Base-by-base conservation (phyloP, 2,888 invertebrate genomes). In the Calameuta pallipes region DNA sequence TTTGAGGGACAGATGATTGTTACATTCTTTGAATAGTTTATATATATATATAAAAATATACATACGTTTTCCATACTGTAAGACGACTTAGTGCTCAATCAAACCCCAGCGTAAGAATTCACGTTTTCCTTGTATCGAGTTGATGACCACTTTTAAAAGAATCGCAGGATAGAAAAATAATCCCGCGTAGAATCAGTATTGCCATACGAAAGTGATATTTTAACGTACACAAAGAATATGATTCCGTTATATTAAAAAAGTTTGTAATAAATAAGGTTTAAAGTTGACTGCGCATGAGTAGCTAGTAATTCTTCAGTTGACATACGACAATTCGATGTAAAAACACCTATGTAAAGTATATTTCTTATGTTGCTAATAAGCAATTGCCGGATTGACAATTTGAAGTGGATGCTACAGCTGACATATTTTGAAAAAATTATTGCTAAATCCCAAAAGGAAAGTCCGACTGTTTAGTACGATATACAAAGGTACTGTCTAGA, bases 1-100 rank as follows among this genome's bases (percentile, higher is more conserved):
- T 75, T 78, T 68, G 34, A 78, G 11, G 69, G 73, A 74, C 74
- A 78, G 77, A 81, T 83, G 31, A 71, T 31, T 71, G 71, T 56
- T 56, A 56, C 56, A 78, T 70, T 36, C 77, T 76, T 68, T 73
- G 41, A 73, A 80, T 79, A 83, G 77, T 83, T 82, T 81, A 80
- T 80, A 74, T 75, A 69, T 56, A 56, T 56, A 34, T 71, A 71
- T 31, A 70, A 80, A 82, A 80, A 82, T 81, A 75, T 56, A 33
- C n/a, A 33, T 11, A 30, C 70, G 41, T 31, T 78, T 79, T 31
- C 41, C 9, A 78, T 33, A 71, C 33, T 71, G 56, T 56, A 56
- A 71, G 9, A 31, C 13, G 31, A 71, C 13, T 71, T 34, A 71
- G 71, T 71, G 71, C 71, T 71, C 71, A 71, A 71, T 33, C 31